Percentiles rank a stretch among this genome's conserved stretches.
Conservation (phyloP, 2,113 vertebrate species). For the Epinephelus cyanopodus region DNA sequence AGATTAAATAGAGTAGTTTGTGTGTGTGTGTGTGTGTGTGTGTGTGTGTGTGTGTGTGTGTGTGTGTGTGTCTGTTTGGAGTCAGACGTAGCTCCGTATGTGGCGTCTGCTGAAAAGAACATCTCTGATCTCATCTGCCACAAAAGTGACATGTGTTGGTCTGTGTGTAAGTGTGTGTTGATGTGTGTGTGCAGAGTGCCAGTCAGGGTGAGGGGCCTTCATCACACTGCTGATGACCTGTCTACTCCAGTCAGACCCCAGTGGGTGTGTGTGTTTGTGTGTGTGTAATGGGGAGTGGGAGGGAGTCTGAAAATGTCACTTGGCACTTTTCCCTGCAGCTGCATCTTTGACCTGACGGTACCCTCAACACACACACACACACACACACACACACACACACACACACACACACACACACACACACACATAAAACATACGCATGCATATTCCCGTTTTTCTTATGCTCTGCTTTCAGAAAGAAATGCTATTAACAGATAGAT, state of each 20-base stretch:
- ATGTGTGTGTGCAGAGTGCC: conserved; percentile 74
- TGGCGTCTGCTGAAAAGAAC: conserved; percentile 88
- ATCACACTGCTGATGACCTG: conserved; percentile 86
- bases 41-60: conserved; percentile 1
- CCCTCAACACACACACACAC: conserved; percentile 40
- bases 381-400: conserved; percentile 30
- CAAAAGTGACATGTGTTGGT: conserved; percentile 61
- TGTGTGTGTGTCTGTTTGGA: conserved; percentile 9
- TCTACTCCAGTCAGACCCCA: conserved; percentile 85
- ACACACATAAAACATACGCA: not conserved
- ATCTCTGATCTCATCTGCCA: conserved; percentile 86
- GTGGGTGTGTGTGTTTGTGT: conserved; percentile 40
- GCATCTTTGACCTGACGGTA: conserved; percentile 59
- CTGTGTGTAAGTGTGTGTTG: conserved; percentile 34
- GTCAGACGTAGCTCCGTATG: conserved; percentile 78
- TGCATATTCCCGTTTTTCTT: conserved; percentile 1
- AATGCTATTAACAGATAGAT: not conserved
- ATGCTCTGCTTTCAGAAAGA: not conserved
- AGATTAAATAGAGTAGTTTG: not conserved
- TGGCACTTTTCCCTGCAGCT: conserved; percentile 65
- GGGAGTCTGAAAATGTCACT: conserved; percentile 67
- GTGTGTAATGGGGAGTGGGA: conserved; percentile 27
- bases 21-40: conserved; percentile 9
- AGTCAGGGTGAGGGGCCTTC: conserved; percentile 81
- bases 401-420: conserved; percentile 41